phyloP scores from a whole-genome alignment of 2,888 invertebrate species.

The Eurytoma adleriae region DNA sequence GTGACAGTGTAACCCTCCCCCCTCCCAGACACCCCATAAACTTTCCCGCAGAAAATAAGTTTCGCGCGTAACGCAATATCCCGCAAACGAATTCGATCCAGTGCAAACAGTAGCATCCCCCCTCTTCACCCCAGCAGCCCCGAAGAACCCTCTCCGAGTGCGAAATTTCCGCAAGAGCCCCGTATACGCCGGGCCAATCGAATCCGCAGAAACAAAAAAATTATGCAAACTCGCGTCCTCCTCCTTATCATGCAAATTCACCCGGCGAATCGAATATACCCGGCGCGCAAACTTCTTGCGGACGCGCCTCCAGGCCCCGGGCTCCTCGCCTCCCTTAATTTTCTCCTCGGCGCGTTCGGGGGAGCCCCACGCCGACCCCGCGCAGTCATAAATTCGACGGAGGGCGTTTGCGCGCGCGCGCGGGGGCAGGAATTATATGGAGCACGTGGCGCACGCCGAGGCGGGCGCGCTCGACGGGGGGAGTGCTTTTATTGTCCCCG shows the following conservation, averaged over 20 bases:
- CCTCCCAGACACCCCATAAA: background rate
- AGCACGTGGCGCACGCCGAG: slow-evolving; percentile 54
- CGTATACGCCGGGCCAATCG: background rate
- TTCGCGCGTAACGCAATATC: too few species aligned
- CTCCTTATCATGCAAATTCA: slow-evolving; percentile 40
- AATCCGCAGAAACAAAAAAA: slow-evolving; percentile 9
- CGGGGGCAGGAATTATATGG: slow-evolving; percentile 55
- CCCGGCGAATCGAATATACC: slow-evolving; percentile 6
- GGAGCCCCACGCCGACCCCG: slow-evolving; percentile 8
- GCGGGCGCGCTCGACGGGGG: background rate
- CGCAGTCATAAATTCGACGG: slow-evolving; percentile 54
- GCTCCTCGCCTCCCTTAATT: background rate
- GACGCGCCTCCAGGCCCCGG: background rate
- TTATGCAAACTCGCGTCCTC: slow-evolving; percentile 22
- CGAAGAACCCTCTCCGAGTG: background rate
- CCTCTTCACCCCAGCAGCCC: background rate
- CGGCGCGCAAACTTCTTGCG: background rate
- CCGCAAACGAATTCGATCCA: too few species aligned
- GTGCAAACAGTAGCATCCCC: too few species aligned
- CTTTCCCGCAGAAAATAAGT: background rate
- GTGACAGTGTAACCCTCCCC: background rate
- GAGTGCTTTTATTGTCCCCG: slow-evolving; percentile 55
- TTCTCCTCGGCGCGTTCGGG: slow-evolving; percentile 7
- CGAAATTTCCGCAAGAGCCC: too few species aligned
- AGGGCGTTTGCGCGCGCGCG: slow-evolving; percentile 34